phyloP scores from a whole-genome alignment of 2,888 invertebrate species.

The Troides helena region DNA sequence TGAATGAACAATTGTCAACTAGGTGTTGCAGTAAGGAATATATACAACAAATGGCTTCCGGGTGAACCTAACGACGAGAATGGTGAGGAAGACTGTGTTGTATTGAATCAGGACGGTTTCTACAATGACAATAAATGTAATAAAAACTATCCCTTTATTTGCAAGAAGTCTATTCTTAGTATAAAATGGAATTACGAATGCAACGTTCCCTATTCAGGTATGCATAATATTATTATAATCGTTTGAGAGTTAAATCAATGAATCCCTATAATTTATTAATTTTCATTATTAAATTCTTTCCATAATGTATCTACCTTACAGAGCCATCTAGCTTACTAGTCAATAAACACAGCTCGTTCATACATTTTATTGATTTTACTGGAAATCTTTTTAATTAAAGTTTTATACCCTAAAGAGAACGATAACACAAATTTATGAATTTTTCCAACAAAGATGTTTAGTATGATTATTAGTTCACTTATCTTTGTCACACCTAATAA shows the following conservation, averaged over 20 bases:
- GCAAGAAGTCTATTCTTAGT: conserved; percentile 52
- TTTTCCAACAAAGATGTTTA: too few species aligned
- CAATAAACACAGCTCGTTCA: too few species aligned
- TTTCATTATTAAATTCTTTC: too few species aligned
- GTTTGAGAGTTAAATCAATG: neutral
- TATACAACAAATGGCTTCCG: conserved; percentile 53
- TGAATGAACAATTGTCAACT: conserved; percentile 24
- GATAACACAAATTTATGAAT: too few species aligned
- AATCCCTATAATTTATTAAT: too few species aligned
- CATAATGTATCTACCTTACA: too few species aligned
- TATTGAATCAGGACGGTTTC: conserved; percentile 40
- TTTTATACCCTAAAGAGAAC: too few species aligned
- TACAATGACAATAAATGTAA: conserved; percentile 54
- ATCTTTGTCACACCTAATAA: too few species aligned
- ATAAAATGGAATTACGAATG: conserved; percentile 59
- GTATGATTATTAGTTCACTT: too few species aligned
- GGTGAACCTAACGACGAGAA: conserved; percentile 56
- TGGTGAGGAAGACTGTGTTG: conserved; percentile 51
- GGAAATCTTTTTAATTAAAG: too few species aligned
- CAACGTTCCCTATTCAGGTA: conserved; percentile 54
- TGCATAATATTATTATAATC: neutral
- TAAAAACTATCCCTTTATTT: conserved; percentile 53
- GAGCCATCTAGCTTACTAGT: too few species aligned
- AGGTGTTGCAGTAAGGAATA: conserved; percentile 50
- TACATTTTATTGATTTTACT: too few species aligned